A percentile compares a stretch with the other conserved stretches of the same genome.
These are phyloP conservation scores for Theocolax elegans DNA, from an alignment of 1,140 invertebrate species.

Conservation along the genomic window DNA sequence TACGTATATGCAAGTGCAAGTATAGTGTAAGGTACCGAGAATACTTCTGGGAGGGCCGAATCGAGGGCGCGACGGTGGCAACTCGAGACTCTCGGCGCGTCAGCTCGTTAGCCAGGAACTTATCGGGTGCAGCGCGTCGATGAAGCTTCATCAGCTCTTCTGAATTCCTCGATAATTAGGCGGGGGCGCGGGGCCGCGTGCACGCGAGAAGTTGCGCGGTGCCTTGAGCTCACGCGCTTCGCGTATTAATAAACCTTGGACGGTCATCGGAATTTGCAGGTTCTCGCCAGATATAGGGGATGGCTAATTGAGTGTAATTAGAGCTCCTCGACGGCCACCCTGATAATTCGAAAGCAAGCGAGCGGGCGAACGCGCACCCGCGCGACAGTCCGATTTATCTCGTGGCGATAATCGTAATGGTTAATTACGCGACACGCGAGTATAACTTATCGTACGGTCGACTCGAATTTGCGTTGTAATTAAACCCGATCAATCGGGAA, in stretches of 20 bases:
- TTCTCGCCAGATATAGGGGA: not conserved
- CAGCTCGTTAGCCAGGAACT: slow-evolving; percentile 8
- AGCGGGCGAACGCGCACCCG: no score
- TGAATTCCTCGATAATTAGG: slow-evolving; percentile 5
- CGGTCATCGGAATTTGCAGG: not conserved
- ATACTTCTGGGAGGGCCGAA: no score
- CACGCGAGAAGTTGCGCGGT: not conserved
- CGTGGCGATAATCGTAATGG: slow-evolving; percentile 36
- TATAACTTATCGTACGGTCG: not conserved
- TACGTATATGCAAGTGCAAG: no score
- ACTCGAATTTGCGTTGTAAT: slow-evolving; percentile 35
- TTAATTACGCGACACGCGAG: slow-evolving; percentile 23
- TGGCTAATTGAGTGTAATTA: slow-evolving; percentile 28
- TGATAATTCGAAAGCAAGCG: slow-evolving; percentile 31
- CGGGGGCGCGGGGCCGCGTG: not conserved
- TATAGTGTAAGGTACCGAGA: no score
- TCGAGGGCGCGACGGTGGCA: no score
- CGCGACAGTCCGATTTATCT: slow-evolving; percentile 29
- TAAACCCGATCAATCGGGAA: slow-evolving; percentile 37
- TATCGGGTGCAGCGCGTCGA: not conserved
- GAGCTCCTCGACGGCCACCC: not conserved
- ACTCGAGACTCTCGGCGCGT: not conserved
- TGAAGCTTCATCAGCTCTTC: not conserved
- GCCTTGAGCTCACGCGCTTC: no score
- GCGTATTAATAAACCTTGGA: slow-evolving; percentile 6